Evolutionary conservation across 2,888 invertebrate species (phyloP).

Genomic region (Meloe dianella): DNA sequence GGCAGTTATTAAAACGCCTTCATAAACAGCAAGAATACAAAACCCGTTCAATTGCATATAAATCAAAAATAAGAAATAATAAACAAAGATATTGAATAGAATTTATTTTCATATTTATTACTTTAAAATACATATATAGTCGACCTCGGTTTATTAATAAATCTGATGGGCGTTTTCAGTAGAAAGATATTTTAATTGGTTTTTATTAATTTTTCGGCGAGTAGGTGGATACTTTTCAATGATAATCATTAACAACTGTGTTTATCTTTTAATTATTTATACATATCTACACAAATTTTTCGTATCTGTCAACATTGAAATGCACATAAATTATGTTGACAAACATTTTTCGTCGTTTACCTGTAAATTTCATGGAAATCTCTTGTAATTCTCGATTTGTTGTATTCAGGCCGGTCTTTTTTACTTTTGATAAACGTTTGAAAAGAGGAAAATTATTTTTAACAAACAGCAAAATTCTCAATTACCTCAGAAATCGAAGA

Average conservation of each 20-base stretch:
- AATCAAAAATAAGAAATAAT: slow-evolving; percentile 11
- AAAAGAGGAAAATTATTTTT: not conserved
- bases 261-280: no score
- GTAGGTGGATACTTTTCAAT: not conserved
- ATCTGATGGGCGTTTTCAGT: not conserved
- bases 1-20: slow-evolving; percentile 15
- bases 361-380: no score
- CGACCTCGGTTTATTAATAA: slow-evolving; percentile 8
- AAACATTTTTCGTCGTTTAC: no score
- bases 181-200: slow-evolving; percentile 12
- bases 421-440: no score
- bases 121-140: slow-evolving; percentile 1
- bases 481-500: not conserved
- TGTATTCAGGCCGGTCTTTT: no score
- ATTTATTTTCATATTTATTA: slow-evolving; percentile 12
- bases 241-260: not conserved
- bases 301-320: no score
- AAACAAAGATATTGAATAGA: slow-evolving; percentile 13
- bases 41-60: slow-evolving; percentile 12
- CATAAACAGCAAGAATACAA: slow-evolving; percentile 10
- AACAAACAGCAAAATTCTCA: not conserved
- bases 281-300: no score
- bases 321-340: no score
- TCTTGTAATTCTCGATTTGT: no score
- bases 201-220: not conserved